Evolutionary conservation across 2,113 vertebrate species (phyloP).

Genomic region (Zosterops hypoxanthus): DNA sequence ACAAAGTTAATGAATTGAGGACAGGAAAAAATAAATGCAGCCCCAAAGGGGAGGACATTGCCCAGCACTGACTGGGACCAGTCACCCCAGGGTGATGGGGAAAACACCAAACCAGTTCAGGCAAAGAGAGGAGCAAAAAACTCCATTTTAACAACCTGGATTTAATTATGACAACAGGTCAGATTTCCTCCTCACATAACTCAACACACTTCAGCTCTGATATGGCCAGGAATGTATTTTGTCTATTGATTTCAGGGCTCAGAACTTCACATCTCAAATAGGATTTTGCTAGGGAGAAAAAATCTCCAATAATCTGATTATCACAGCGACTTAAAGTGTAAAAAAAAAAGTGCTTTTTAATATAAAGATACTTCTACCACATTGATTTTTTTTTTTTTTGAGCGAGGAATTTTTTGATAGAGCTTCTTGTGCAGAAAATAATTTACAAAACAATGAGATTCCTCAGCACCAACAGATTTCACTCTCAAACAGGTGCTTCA

Average conservation of each 20-base stretch:
- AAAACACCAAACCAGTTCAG: background rate
- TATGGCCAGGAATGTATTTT: background rate
- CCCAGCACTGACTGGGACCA: background rate
- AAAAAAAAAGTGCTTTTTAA: background rate
- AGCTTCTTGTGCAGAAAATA: background rate
- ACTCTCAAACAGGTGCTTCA: background rate
- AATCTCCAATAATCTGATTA: constrained; percentile 1
- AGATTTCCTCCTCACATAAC: background rate
- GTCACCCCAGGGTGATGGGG: background rate
- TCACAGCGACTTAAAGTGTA: background rate
- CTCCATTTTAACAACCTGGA: background rate
- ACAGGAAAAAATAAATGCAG: background rate
- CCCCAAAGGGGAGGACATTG: background rate
- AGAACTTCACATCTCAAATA: background rate
- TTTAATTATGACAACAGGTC: background rate
- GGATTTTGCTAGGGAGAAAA: background rate
- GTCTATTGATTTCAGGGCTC: background rate
- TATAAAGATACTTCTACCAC: background rate
- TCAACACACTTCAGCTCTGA: background rate
- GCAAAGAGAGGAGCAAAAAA: background rate
- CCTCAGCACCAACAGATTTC: background rate
- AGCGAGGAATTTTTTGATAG: background rate
- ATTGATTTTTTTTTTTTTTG: constrained; percentile 12
- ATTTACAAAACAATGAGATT: background rate
- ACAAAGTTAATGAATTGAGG: constrained; percentile 1